These are phyloP conservation scores for Antheraea mylitta DNA, from an alignment of 1,140 invertebrate genomes.

Conservation along the genomic window DNA sequence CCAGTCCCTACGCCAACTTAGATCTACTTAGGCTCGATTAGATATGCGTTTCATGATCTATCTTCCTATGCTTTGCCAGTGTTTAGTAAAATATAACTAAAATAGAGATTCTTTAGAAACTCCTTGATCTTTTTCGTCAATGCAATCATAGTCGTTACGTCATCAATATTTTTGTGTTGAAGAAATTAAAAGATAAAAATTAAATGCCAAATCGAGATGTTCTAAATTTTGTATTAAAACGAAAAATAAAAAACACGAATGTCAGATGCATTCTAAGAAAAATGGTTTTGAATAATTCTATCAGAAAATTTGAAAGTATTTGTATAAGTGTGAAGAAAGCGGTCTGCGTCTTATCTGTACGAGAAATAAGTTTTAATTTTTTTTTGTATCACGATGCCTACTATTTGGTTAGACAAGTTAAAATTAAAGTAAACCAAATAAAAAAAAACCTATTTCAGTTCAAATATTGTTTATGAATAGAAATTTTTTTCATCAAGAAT, in stretches of 20 bases:
- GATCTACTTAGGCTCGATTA: constrained; percentile 24
- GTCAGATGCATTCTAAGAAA: neutral
- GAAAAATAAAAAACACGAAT: neutral
- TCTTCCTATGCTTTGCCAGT: constrained; percentile 27
- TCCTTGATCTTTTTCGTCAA: neutral
- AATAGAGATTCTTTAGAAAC: neutral
- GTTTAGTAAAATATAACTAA: neutral
- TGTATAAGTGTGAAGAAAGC: neutral
- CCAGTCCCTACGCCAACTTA: constrained; percentile 22
- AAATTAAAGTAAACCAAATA: too few relatives aligned
- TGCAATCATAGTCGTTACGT: neutral
- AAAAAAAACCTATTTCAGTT: neutral
- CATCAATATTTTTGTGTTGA: neutral
- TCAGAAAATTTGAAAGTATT: neutral
- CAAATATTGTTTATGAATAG: neutral
- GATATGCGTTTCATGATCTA: constrained; percentile 24
- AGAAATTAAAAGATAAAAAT: too few relatives aligned
- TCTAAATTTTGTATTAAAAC: neutral
- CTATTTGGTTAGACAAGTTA: too few relatives aligned
- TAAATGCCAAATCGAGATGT: neutral
- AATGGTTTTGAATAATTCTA: neutral
- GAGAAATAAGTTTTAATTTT: neutral
- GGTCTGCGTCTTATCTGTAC: neutral
- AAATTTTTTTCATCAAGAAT: neutral
- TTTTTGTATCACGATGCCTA: too few relatives aligned